Evolutionary conservation across 2,888 invertebrate genomes (phyloP).

Genomic region (Copidosoma aretas): DNA sequence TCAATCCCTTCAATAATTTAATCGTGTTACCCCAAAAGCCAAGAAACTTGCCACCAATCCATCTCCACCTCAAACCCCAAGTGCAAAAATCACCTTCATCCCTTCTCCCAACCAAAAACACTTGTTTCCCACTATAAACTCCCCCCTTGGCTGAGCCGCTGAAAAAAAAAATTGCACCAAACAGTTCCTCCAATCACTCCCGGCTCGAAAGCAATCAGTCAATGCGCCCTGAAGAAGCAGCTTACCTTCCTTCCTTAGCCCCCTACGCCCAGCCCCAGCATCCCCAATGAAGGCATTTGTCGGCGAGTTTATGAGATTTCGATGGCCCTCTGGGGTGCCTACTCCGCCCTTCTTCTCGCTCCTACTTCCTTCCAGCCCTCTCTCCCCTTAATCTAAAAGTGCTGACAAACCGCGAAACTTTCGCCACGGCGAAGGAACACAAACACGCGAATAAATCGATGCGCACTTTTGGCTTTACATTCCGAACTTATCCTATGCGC

Average conservation of each 20-base stretch:
- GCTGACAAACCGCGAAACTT: slow-evolving; percentile 63
- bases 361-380: slow-evolving; percentile 24
- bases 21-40: too few species aligned
- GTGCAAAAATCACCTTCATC: neutral
- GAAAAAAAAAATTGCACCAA: too few species aligned
- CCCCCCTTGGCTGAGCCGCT: neutral
- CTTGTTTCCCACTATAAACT: neutral
- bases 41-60: too few species aligned
- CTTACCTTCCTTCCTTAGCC: neutral
- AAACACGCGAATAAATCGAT: slow-evolving; percentile 62
- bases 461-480: slow-evolving; percentile 56
- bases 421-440: slow-evolving; percentile 55
- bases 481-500: slow-evolving; percentile 51
- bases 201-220: slow-evolving; percentile 3
- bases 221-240: neutral
- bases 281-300: slow-evolving; percentile 58
- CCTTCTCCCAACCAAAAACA: too few species aligned
- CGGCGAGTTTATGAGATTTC: slow-evolving; percentile 60
- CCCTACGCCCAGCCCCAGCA: slow-evolving; percentile 23
- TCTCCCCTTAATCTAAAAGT: slow-evolving; percentile 59
- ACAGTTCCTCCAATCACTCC: neutral
- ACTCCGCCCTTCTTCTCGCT: slow-evolving; percentile 13
- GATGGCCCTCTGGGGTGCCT: slow-evolving; percentile 45
- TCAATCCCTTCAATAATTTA: too few species aligned
- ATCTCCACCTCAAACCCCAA: too few species aligned